Evolutionary conservation across 2,113 vertebrate species (phyloP).

Genomic region (Neodontobutis hainanensis): DNA sequence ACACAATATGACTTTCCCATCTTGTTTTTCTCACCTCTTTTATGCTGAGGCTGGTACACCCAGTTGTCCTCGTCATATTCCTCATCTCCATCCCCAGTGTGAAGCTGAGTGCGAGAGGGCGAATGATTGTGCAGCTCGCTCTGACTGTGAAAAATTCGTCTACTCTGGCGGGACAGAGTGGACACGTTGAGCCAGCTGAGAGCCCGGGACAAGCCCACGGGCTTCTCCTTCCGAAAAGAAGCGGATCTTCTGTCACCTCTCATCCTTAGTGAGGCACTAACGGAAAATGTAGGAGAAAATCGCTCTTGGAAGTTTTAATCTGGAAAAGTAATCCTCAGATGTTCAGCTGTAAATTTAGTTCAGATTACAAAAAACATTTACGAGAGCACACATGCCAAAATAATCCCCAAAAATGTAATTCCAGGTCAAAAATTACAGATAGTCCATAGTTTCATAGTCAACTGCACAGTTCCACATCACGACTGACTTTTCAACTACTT

Average conservation of each 20-base stretch:
- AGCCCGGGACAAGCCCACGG: constrained; percentile 84
- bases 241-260: constrained; percentile 86
- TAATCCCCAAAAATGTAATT: constrained; percentile 7
- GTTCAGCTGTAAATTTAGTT: constrained; percentile 13
- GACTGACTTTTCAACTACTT: constrained; percentile 29
- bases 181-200: constrained; percentile 94
- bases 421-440: constrained; percentile 37
- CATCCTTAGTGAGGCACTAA: constrained; percentile 74
- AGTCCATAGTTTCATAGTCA: constrained; percentile 18
- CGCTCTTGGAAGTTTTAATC: constrained; percentile 1
- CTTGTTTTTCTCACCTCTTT: constrained; percentile 84
- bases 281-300: not conserved
- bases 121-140: constrained; percentile 78
- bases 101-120: constrained; percentile 45
- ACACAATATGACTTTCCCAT: not conserved
- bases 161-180: constrained; percentile 87
- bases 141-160: constrained; percentile 91
- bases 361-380: constrained; percentile 20
- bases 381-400: constrained; percentile 2
- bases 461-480: constrained; percentile 32
- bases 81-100: constrained; percentile 59
- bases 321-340: constrained; percentile 14
- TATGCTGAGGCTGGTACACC: constrained; percentile 86
- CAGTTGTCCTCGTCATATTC: constrained; percentile 83
- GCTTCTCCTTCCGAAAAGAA: constrained; percentile 83